phyloP scores from a whole-genome alignment of 2,797 vertebrate species.

The Aselliscus stoliczkanus region DNA sequence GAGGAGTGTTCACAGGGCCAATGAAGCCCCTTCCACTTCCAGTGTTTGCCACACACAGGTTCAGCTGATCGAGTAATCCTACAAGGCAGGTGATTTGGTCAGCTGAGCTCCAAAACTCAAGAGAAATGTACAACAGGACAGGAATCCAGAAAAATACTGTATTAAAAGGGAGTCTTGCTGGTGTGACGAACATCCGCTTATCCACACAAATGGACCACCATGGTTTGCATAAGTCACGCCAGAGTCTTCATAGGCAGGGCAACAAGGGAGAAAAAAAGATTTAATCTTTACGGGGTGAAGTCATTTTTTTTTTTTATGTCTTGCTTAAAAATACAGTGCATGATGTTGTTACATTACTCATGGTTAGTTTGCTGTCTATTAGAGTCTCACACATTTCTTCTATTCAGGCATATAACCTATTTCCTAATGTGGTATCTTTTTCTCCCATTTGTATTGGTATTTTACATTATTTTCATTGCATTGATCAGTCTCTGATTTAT shows the following conservation, averaged over 20 bases:
- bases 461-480: neutral
- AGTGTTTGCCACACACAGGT: neutral
- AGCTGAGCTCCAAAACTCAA: neutral
- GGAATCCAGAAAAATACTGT: neutral
- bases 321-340: neutral
- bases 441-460: neutral
- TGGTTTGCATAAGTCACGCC: neutral
- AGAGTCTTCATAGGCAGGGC: neutral
- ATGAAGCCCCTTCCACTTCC: neutral
- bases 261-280: neutral
- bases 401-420: neutral
- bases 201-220: accelerated
- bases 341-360: no score
- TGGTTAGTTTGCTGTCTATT: neutral
- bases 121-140: neutral
- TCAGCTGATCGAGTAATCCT: neutral
- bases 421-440: neutral
- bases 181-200: neutral
- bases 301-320: neutral
- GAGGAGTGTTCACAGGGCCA: no score
- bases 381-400: neutral
- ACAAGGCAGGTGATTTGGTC: neutral
- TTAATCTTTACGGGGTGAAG: neutral
- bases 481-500: neutral
- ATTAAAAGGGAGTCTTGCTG: neutral